These are phyloP conservation scores for Vultur gryphus DNA, from an alignment of 2,797 vertebrate species.

Conservation along the genomic window DNA sequence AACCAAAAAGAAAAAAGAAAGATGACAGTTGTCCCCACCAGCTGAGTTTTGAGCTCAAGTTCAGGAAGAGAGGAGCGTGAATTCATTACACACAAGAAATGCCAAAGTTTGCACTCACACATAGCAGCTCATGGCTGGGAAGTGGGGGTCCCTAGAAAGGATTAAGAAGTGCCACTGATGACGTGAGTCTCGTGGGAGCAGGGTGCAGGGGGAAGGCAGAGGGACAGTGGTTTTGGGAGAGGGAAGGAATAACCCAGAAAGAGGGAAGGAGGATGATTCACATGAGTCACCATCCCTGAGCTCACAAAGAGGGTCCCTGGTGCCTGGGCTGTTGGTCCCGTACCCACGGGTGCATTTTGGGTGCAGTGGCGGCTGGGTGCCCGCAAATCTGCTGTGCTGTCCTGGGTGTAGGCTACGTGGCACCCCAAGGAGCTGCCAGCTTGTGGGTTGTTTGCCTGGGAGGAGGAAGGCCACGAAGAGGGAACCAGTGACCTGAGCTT, in stretches of 20 bases:
- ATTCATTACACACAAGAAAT: not conserved
- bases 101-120: not conserved
- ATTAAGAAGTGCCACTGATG: not conserved
- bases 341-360: not conserved
- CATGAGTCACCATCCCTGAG: not conserved
- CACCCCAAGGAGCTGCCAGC: not conserved
- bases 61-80: not conserved
- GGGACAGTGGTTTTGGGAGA: not conserved
- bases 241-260: not conserved
- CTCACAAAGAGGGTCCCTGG: not conserved
- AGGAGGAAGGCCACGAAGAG: not conserved
- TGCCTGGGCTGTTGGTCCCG: not conserved
- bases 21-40: not conserved
- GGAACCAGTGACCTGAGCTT: not conserved
- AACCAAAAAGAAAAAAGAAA: constrained; percentile 19
- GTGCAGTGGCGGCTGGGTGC: not conserved
- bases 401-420: not conserved
- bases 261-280: not conserved
- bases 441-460: not conserved
- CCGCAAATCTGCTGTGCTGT: not conserved
- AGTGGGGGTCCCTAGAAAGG: not conserved
- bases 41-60: not conserved
- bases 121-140: not conserved
- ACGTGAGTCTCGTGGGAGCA: not conserved
- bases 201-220: not conserved